phyloP scores from a whole-genome alignment of 2,113 vertebrate genomes.

The Aegithalos caudatus region DNA sequence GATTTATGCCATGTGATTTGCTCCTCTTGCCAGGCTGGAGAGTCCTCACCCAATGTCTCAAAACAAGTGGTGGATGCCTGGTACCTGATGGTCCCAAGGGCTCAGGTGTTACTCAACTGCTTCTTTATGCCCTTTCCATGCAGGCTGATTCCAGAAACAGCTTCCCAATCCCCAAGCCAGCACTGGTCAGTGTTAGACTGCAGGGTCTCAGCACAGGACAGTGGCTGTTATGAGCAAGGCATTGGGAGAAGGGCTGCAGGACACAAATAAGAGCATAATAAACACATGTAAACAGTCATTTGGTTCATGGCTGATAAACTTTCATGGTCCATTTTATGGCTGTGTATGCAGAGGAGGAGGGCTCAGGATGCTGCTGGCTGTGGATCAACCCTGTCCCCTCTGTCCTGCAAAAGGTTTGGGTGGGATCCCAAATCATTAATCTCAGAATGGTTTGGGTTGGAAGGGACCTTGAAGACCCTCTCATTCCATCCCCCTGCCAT shows the following conservation, averaged over 20 bases:
- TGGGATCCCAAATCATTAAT: rapidly evolving
- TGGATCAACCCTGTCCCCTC: background rate
- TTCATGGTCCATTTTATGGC: conserved; percentile 12
- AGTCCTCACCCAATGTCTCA: rapidly evolving
- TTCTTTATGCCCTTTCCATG: background rate
- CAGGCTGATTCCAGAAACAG: background rate
- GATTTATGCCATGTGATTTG: background rate
- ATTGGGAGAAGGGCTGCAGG: background rate
- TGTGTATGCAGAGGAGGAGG: background rate
- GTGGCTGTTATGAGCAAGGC: background rate
- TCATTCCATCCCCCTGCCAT: background rate
- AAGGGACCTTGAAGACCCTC: background rate
- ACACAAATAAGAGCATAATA: conserved; percentile 19
- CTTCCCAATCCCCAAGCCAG: rapidly evolving
- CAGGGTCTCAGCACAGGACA: background rate
- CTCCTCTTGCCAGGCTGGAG: background rate
- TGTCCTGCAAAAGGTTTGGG: background rate
- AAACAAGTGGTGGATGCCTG: background rate
- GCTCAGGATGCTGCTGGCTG: background rate
- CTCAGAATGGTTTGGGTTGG: background rate
- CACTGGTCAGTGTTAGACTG: rapidly evolving
- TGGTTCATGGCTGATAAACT: conserved; percentile 60
- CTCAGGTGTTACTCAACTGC: rapidly evolving
- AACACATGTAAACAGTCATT: conserved; percentile 27
- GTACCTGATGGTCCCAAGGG: background rate